Base-by-base conservation (phyloP, 2,797 vertebrate species). In the Xyrichtys novacula region DNA sequence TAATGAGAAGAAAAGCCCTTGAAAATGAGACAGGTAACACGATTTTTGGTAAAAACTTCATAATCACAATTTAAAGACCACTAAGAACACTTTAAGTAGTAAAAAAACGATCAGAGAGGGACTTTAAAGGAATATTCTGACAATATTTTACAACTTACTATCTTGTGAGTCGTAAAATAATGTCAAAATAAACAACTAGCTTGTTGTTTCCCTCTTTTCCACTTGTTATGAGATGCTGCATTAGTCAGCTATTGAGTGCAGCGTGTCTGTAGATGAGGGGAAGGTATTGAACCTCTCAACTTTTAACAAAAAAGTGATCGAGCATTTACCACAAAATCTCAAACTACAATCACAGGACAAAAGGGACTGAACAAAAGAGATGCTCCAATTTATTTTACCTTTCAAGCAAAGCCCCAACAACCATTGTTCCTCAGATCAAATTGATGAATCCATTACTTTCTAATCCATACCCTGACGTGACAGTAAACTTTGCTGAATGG, bases 361-460 rank as follows among this genome's bases (percentile, higher is more conserved):
- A 40, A 5, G 11, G 40, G 10, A 3, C 68, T 62, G 25, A 40
- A 50, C 61, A 71, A 39, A 15, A 20, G 22, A 42, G 17, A 34
- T 59, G 32, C 7, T 59, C 4, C 54, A 69, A 68, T 40, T 12
- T n/a, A 40, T n/a, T 49, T 68, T 23, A 25, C 20, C 25, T 54
- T 34, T 66, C 11, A 60, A 63, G 60, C 36, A 40, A 29, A 20
- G 40, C 8, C 36, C 52, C 22, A 47, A 46, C 39, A 66, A 44
- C 55, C 46, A 61, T 57, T 72, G 34, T 31, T 70, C 32, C 31
- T 50, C 29, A 55, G 48, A 70, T 74, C 58, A 62, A 65, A 65
- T 40, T 16, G 49, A 55, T 70, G 34, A 25, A 62, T 73, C 11
- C 1, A 20, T 22, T 7, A 16, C 32, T 48, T 71, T 62, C 26